Conservation (phyloP, 1,140 invertebrate species). For the Semibalanus balanoides region DNA sequence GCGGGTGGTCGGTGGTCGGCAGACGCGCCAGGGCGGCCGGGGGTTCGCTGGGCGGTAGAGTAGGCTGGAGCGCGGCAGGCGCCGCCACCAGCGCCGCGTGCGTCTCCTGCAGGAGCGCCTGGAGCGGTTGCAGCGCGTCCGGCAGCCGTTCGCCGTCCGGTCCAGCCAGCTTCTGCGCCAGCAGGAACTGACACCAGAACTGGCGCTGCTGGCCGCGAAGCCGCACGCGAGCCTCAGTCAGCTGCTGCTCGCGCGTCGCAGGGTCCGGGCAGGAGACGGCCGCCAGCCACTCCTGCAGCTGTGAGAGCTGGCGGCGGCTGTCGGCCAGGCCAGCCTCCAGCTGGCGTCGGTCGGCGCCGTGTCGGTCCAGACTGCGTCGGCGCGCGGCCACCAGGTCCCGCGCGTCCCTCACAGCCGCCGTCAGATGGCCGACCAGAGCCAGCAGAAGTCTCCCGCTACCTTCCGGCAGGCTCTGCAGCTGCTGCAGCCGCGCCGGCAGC, state of each 20-base stretch:
- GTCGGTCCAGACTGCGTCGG: background rate
- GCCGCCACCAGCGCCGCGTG: background rate
- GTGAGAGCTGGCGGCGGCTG: background rate
- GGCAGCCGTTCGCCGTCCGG: background rate
- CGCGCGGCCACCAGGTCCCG: background rate
- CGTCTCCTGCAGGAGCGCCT: background rate
- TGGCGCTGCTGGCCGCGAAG: background rate
- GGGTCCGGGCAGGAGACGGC: background rate
- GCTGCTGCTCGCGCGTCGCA: background rate
- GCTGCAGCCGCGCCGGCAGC: constrained; percentile 1
- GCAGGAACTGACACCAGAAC: constrained; percentile 5
- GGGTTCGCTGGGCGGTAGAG: too few relatives aligned
- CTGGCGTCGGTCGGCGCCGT: background rate
- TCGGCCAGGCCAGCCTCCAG: background rate
- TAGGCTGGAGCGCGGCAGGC: background rate
- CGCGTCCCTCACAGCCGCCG: background rate
- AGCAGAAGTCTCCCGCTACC: background rate
- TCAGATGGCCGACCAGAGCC: background rate
- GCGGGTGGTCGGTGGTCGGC: background rate
- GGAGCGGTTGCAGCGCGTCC: background rate
- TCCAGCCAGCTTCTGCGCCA: constrained; percentile 11
- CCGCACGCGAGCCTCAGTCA: background rate
- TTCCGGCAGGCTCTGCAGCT: background rate
- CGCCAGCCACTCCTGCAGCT: background rate
- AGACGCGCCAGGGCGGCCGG: background rate